phyloP scores from a whole-genome alignment of 64 coral and sea anemone genomes.

The Exaiptasia diaphana region DNA sequence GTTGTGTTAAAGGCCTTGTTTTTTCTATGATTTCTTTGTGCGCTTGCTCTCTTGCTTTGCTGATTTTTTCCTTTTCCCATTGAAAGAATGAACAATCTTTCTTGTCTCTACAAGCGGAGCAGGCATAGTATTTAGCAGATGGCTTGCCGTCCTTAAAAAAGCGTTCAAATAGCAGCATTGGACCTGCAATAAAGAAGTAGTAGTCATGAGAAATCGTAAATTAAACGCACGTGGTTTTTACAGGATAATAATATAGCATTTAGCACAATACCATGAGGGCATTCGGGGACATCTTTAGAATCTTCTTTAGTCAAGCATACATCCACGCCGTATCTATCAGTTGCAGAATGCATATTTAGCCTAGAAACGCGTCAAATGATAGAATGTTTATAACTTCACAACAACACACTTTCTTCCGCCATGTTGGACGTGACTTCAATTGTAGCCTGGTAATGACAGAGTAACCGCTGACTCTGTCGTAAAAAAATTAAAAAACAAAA shows the following conservation, averaged over 20 bases:
- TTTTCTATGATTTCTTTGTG: constrained; percentile 66
- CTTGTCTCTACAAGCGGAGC: constrained; percentile 84
- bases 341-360: constrained; percentile 42
- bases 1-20: not conserved
- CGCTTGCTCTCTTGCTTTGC: constrained; percentile 57
- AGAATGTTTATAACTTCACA: not conserved
- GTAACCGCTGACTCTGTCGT: no score
- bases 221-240: not conserved
- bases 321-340: constrained; percentile 69
- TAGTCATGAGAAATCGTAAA: not conserved
- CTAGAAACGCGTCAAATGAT: not conserved
- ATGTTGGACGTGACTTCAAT: not conserved
- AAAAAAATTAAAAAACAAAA: no score
- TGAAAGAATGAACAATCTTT: constrained; percentile 95
- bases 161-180: constrained; percentile 96
- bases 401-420: not conserved
- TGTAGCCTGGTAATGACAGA: no score
- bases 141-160: constrained; percentile 68
- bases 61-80: constrained; percentile 83
- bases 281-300: constrained; percentile 29
- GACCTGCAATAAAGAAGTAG: constrained; percentile 59
- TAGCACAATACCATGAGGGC: constrained; percentile 72
- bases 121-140: constrained; percentile 72
- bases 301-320: constrained; percentile 61
- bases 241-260: not conserved